Percentiles rank a stretch among this genome's conserved stretches.
These are phyloP conservation scores for Drosophila gaucha DNA, from an alignment of 2,888 invertebrate genomes.

Conservation along the genomic window DNA sequence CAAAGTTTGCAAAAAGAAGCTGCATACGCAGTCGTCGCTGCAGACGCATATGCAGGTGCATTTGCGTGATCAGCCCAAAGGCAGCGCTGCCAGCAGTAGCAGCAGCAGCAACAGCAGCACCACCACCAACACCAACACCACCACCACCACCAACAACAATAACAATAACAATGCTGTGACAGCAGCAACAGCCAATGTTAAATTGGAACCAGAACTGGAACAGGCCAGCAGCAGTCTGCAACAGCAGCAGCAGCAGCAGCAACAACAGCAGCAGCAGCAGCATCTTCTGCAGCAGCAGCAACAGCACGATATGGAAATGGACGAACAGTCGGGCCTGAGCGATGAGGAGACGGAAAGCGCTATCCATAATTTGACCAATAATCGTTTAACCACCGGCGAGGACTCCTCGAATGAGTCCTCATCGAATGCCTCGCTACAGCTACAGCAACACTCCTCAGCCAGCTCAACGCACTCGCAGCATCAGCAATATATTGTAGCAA, in stretches of 20 bases:
- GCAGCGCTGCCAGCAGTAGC: constrained; percentile 17
- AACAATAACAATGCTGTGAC: constrained; percentile 12
- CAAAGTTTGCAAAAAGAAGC: constrained; percentile 83
- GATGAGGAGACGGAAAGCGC: constrained; percentile 69
- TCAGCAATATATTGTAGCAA: constrained; percentile 64
- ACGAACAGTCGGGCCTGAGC: constrained; percentile 76
- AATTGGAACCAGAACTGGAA: constrained; percentile 46
- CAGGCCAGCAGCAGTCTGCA: constrained; percentile 34
- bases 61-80: constrained; percentile 79
- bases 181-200: constrained; percentile 39
- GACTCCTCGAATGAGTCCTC: constrained; percentile 83
- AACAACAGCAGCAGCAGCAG: constrained; percentile 28
- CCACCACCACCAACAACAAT: constrained; percentile 24
- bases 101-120: neutral
- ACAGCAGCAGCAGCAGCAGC: constrained; percentile 23
- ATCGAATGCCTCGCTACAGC: constrained; percentile 77
- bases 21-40: constrained; percentile 84
- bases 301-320: constrained; percentile 61
- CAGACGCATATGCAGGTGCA: constrained; percentile 84
- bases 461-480: constrained; percentile 53
- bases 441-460: constrained; percentile 62
- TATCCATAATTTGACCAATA: constrained; percentile 71
- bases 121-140: neutral
- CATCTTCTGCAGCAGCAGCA: constrained; percentile 34
- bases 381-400: constrained; percentile 81